A percentile compares a stretch with the other conserved stretches of the same genome.
Evolutionary conservation across 2,113 vertebrate genomes (phyloP).

Genomic region (Oncorhynchus gorbuscha): DNA sequence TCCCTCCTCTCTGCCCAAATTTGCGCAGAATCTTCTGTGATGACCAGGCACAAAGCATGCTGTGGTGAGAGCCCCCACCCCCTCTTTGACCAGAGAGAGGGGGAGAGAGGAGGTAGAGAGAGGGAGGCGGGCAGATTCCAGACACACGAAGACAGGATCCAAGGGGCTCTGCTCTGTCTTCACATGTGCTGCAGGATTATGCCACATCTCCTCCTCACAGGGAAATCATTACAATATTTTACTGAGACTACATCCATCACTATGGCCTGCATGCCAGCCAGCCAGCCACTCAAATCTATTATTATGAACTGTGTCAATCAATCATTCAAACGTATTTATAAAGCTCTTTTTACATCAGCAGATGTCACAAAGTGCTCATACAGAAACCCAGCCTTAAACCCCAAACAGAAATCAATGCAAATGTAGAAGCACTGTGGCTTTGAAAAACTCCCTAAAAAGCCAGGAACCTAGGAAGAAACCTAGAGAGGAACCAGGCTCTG

Average conservation of each 20-base stretch:
- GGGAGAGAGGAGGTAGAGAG: constrained; percentile 18
- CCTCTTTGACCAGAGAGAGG: constrained; percentile 50
- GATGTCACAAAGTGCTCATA: no score
- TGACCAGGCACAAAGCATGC: constrained; percentile 1
- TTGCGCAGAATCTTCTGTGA: constrained; percentile 10
- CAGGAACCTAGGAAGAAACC: no score
- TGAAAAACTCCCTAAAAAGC: no score
- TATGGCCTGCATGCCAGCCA: constrained; percentile 37
- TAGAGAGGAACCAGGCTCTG: no score
- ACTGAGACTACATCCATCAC: constrained; percentile 19
- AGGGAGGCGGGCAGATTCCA: constrained; percentile 41
- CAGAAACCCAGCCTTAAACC: no score
- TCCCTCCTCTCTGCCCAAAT: neutral
- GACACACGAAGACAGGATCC: constrained; percentile 52
- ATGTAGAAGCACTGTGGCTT: no score
- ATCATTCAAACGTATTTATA: no score
- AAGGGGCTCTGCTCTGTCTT: constrained; percentile 6
- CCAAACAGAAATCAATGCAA: no score
- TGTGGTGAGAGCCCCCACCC: constrained; percentile 60
- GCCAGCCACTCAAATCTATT: constrained; percentile 27
- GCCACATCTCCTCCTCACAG: constrained; percentile 48
- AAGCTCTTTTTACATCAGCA: neutral
- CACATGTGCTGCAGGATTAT: constrained; percentile 55
- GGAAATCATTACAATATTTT: constrained; percentile 47
- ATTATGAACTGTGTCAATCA: constrained; percentile 12